Evolutionary conservation across 2,113 vertebrate species (phyloP).

Genomic region (Plecturocebus donacophilus): DNA sequence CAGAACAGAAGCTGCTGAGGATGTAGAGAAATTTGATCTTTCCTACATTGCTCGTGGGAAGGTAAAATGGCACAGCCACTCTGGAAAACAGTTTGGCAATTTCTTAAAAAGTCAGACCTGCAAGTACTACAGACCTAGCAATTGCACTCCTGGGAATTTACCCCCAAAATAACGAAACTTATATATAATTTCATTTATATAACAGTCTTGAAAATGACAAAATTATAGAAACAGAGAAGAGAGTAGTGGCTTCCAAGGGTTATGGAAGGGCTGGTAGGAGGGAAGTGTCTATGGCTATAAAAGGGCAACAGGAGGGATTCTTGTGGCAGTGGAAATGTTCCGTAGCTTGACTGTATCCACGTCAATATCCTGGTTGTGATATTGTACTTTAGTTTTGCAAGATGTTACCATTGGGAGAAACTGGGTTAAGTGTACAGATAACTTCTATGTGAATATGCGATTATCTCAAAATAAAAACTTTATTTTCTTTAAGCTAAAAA

Average conservation of each 20-base stretch:
- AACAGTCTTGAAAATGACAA: neutral
- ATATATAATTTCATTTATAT: neutral
- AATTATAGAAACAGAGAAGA: neutral
- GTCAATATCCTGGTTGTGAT: neutral
- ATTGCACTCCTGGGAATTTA: neutral
- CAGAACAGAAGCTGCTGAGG: neutral
- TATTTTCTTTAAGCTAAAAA: neutral
- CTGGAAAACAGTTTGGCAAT: neutral
- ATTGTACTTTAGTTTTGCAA: neutral
- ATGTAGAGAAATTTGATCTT: neutral
- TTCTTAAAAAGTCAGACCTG: neutral
- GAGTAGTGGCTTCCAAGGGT: neutral
- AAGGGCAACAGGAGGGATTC: neutral
- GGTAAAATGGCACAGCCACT: neutral
- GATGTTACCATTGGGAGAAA: neutral
- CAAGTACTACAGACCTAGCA: neutral
- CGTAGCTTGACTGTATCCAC: rapidly evolving
- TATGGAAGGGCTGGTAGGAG: neutral
- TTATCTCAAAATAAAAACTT: constrained; percentile 16
- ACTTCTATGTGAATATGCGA: neutral
- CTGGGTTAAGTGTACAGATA: neutral
- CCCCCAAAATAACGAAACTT: neutral
- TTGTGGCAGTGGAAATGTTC: too few relatives aligned
- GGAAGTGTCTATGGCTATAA: neutral
- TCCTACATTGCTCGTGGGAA: neutral